These are phyloP conservation scores for Coregonus suidteri DNA, from an alignment of 2,797 vertebrate species.

Conservation along the genomic window DNA sequence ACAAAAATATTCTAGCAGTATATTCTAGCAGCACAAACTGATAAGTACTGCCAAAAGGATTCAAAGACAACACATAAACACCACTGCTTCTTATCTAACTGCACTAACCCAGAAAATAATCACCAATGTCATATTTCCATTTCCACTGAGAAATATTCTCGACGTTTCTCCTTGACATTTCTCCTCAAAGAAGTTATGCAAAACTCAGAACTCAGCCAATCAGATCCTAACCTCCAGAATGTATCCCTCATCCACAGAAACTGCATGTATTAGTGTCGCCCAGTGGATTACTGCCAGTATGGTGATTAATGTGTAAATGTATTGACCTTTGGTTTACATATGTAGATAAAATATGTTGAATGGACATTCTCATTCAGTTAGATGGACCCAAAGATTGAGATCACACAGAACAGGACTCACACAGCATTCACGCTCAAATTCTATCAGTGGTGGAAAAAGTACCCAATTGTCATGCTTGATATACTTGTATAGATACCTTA, in stretches of 20 bases:
- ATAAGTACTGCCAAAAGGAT: not conserved
- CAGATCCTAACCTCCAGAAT: slow-evolving; percentile 40
- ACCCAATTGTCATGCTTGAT: no score
- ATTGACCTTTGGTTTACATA: slow-evolving; percentile 27
- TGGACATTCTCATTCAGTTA: not conserved
- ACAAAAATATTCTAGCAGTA: not conserved
- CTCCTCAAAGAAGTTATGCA: slow-evolving; percentile 51
- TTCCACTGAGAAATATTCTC: slow-evolving; percentile 20
- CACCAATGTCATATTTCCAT: slow-evolving; percentile 37
- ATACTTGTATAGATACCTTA: no score
- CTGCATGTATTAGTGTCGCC: slow-evolving; percentile 26
- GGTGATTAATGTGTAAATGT: slow-evolving; percentile 9
- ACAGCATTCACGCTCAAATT: not conserved
- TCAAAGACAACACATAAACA: slow-evolving; percentile 11
- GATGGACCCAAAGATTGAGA: not conserved
- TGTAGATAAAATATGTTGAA: not conserved
- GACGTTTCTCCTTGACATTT: slow-evolving; percentile 32
- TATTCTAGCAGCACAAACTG: not conserved
- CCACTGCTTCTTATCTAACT: not conserved
- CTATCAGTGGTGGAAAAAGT: no score
- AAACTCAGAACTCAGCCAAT: slow-evolving; percentile 50
- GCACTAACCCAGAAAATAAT: slow-evolving; percentile 58
- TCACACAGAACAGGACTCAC: not conserved
- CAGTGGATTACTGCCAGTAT: not conserved
- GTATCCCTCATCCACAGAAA: slow-evolving; percentile 8